Evolutionary conservation across 2,888 invertebrate genomes (phyloP), one percentile per base, ranked within the genome.

Genomic region (Drosophila melanocephala): DNA sequence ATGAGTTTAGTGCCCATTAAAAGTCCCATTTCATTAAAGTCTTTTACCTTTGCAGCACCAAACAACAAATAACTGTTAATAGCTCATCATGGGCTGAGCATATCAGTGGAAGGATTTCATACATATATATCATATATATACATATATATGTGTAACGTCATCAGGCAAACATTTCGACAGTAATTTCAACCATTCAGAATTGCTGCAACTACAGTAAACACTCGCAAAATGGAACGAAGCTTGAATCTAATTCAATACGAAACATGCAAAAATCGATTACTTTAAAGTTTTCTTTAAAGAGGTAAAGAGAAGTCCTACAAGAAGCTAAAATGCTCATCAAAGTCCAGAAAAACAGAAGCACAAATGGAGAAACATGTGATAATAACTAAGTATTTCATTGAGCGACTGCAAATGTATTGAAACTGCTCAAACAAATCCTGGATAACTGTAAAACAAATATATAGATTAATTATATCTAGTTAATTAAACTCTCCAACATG

Each of bases 1-100:
- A 44, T 56, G 47, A 51, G 37, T 12, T 69, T 51, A 52, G 12
- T 44, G 16, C 10, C 33, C 42, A 62, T 62, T 44, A 53, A 65
- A 53, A 47, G 28, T 5, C 19, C 22, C 19, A 22, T 69, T 53
- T 22, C 35, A 59, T 35, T 42, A 58, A 37, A 65, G 32, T 28
- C 22, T 28, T 22, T 12, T 47, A 51, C 35, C 35, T 39, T 76
- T 66, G 35, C 65, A 79, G 79, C 56, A 59, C 44, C 53, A 62
- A 37, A 50, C 10, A 56, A 26, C 9, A 56, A 47, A 62, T 30
- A 59, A 39, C 57, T 12, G 22, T 56, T 47, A 12, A n/a, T 16
- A 57, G 66, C 62, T 56, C 63, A 77, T 12, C 63, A 79, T 79
- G 79, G 73, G 79, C 76, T 79, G 79, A 79, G 72, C 62, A 47